Evolutionary conservation across 2,888 invertebrate genomes (phyloP), one percentile per base, ranked within the genome.

Genomic region (Nymphalis c-album): DNA sequence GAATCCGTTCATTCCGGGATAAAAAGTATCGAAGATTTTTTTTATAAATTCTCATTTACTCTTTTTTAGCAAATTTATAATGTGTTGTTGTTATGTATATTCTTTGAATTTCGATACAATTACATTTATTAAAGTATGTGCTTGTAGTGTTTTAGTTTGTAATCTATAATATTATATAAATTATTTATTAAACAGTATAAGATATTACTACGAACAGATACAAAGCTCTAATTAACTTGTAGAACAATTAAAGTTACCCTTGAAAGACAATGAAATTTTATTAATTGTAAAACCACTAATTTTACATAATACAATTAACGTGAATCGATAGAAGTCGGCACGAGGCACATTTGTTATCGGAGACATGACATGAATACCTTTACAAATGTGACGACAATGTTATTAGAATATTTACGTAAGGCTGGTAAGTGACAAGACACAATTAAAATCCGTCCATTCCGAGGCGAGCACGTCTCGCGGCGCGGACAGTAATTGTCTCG

Each of bases 401-500:
- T 18, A 48, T 48, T n/a, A 18, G 48, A 18, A n/a, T 48, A 18
- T 51, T 51, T 5, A 13, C 51, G 51, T 22, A 20, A 51, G 20
- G 22, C 20, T 13, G 13, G 51, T 20, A 7, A 4, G 5, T 51
- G 20, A 51, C 20, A 51, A 22, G 20, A 13, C 16, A 57, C 57
- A 35, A 55, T 55, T 55, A 26, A 35, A 57, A 10, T 31, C n/a
- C 18, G 57, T 40, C 57, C n/a, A 17, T 40, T 55, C 16, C 26
- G 17, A 13, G n/a, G n/a, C 35, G 18, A 13, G 20, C 40, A 18
- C 57, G 57, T 57, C 57, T 57, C 26, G 47, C 46, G 53, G 51
- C 47, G 22, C 17, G 31, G 65, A 60, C 60, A 65, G 18, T 61
- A 53, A 66, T 66, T 66, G 66, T 66, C 47, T 55, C 8, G 20